These are phyloP conservation scores for Eriosoma lanigerum DNA, from an alignment of 1,140 invertebrate species.

Conservation along the genomic window DNA sequence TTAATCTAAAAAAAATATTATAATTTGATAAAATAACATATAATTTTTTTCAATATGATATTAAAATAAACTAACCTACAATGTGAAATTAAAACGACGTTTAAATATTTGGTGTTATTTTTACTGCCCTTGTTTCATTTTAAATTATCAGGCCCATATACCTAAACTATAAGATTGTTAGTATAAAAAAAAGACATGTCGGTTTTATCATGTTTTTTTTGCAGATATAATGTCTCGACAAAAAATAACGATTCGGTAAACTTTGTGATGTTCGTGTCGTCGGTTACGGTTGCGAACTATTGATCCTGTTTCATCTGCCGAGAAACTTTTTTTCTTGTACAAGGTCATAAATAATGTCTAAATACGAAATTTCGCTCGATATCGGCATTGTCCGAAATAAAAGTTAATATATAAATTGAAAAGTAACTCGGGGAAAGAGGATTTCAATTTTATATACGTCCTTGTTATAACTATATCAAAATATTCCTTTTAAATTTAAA, in stretches of 20 bases:
- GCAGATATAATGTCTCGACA: not conserved
- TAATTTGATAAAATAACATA: too few relatives aligned
- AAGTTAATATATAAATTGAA: not conserved
- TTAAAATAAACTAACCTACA: too few relatives aligned
- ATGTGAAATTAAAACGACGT: too few relatives aligned
- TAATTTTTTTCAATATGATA: too few relatives aligned
- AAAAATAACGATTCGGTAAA: not conserved
- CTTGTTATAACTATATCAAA: too few relatives aligned
- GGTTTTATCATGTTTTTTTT: not conserved
- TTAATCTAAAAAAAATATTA: too few relatives aligned
- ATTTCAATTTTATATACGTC: not conserved
- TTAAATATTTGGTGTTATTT: too few relatives aligned
- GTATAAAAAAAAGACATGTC: too few relatives aligned
- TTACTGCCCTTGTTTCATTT: too few relatives aligned
- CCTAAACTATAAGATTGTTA: too few relatives aligned
- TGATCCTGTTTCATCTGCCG: slow-evolving; percentile 20
- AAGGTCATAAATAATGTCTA: not conserved
- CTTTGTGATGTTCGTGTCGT: not conserved
- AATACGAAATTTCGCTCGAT: not conserved
- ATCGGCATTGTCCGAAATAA: not conserved
- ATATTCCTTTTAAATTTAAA: too few relatives aligned
- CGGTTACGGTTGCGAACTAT: slow-evolving; percentile 19
- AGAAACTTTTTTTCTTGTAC: not conserved
- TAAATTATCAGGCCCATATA: too few relatives aligned
- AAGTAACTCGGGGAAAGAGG: not conserved